Percentiles rank a stretch among this genome's conserved stretches.
Evolutionary conservation across 35 echinoderm and acorn worm genomes (phyloP).

Genomic region (Ophiothrix spiculata): DNA sequence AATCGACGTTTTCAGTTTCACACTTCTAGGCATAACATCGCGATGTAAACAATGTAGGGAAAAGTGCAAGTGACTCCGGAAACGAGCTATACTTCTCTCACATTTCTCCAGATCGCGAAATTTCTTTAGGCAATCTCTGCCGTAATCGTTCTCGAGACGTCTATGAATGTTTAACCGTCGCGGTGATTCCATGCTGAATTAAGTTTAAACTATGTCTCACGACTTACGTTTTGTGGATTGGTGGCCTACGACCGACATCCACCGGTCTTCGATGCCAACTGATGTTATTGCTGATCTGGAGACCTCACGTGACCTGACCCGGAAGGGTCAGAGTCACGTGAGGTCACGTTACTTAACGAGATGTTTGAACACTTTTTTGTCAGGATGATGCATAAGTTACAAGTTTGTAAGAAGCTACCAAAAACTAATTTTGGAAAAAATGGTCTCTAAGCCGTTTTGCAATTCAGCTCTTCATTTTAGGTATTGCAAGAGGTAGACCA

Average conservation of each 20-base stretch:
- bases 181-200: neutral
- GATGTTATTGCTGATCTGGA: neutral
- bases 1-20: neutral
- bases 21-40: neutral
- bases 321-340: too few relatives aligned
- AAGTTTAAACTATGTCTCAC: neutral
- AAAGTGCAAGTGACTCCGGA: constrained; percentile 1
- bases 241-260: constrained; percentile 1
- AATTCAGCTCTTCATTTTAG: too few relatives aligned
- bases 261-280: neutral
- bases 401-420: too few relatives aligned
- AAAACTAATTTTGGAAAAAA: too few relatives aligned
- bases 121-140: neutral
- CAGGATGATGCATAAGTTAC: too few relatives aligned
- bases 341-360: neutral
- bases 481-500: too few relatives aligned
- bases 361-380: too few relatives aligned
- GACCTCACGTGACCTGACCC: neutral
- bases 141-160: neutral
- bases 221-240: too few relatives aligned
- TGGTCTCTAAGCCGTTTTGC: too few relatives aligned
- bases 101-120: neutral
- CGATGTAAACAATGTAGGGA: constrained; percentile 2
- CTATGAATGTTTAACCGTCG: neutral
- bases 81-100: neutral